These are phyloP conservation scores for Cephalopachus bancanus DNA, from an alignment of 2,797 vertebrate species.

Conservation along the genomic window DNA sequence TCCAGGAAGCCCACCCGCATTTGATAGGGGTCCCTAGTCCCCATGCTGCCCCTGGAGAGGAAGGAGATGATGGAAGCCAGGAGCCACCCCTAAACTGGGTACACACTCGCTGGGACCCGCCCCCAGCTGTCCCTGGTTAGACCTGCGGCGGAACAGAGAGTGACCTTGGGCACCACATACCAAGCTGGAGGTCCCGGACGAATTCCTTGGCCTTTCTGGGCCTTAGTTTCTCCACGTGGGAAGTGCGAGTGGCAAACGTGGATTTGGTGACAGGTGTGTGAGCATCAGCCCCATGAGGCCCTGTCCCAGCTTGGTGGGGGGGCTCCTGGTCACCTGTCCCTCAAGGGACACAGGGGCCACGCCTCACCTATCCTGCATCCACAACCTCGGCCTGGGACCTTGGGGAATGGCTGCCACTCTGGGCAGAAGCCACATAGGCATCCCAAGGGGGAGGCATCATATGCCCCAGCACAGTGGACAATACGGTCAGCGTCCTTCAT, in stretches of 20 bases:
- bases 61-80: conserved; percentile 72
- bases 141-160: background rate
- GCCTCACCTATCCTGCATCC: too few species aligned
- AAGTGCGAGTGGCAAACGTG: background rate
- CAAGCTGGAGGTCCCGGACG: accelerated
- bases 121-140: too few species aligned
- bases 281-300: background rate
- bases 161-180: too few species aligned
- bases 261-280: too few species aligned
- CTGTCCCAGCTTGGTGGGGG: accelerated
- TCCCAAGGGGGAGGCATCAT: background rate
- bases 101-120: background rate
- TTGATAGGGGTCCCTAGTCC: conserved; percentile 77
- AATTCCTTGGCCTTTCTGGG: background rate
- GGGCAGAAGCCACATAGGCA: background rate
- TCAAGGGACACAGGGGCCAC: background rate
- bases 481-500: accelerated
- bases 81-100: accelerated
- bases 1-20: conserved; percentile 75
- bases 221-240: background rate
- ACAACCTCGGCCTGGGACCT: background rate
- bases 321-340: background rate
- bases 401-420: accelerated
- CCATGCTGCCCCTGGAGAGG: conserved; percentile 70
- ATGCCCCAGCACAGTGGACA: background rate